Percentiles rank a stretch among this genome's conserved stretches.
Conservation (phyloP, 2,113 vertebrate species). For the Columba janthina region DNA sequence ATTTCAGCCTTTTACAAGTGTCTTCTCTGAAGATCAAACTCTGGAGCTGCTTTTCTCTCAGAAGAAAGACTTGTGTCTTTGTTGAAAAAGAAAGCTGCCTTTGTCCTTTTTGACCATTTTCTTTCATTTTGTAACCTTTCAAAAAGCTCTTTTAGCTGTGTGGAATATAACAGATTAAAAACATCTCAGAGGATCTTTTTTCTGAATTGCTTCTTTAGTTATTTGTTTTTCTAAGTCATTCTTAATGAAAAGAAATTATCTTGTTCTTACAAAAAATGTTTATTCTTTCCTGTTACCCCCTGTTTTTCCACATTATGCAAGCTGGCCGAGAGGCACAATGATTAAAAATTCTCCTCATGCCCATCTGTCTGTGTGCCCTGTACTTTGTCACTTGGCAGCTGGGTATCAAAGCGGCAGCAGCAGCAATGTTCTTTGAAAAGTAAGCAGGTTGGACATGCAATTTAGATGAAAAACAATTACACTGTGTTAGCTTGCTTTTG, state of each 20-base stretch:
- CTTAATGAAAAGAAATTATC: slow-evolving; percentile 47
- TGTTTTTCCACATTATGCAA: neutral
- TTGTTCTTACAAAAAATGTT: slow-evolving; percentile 40
- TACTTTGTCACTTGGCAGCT: slow-evolving; percentile 64
- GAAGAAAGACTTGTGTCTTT: slow-evolving; percentile 55
- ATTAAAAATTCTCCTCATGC: slow-evolving; percentile 65
- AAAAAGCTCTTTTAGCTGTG: slow-evolving; percentile 9
- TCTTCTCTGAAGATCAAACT: slow-evolving; percentile 47
- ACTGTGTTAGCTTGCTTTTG: slow-evolving; percentile 73
- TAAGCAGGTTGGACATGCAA: slow-evolving; percentile 70
- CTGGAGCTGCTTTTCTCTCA: slow-evolving; percentile 21
- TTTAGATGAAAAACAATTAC: slow-evolving; percentile 80
- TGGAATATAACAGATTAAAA: slow-evolving; percentile 66
- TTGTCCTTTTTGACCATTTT: slow-evolving; percentile 53
- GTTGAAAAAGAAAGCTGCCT: slow-evolving; percentile 29
- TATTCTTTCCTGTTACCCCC: neutral
- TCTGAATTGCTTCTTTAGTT: slow-evolving; percentile 35
- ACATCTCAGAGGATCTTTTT: slow-evolving; percentile 47
- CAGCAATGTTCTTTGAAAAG: slow-evolving; percentile 73
- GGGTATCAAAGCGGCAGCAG: slow-evolving; percentile 66
- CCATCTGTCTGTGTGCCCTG: slow-evolving; percentile 24
- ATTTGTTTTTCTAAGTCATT: slow-evolving; percentile 28
- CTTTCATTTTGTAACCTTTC: slow-evolving; percentile 65
- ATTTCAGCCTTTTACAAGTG: neutral
- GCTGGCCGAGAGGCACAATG: slow-evolving; percentile 7